Evolutionary conservation across 1,140 invertebrate genomes (phyloP).

Genomic region (Bombus consobrinus): DNA sequence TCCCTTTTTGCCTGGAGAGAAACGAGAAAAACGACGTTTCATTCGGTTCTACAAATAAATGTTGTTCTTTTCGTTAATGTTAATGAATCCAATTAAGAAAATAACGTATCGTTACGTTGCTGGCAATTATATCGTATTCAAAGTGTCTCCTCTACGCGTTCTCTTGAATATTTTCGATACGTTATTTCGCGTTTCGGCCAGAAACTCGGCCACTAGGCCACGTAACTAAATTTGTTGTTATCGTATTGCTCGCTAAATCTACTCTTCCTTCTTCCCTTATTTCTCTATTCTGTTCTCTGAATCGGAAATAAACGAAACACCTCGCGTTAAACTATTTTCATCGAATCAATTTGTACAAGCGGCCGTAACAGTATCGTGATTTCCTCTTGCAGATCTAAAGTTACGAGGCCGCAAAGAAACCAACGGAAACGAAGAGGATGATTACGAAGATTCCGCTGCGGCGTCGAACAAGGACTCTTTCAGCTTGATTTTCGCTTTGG

Average conservation of each 20-base stretch:
- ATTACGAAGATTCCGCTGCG: slow-evolving; percentile 76
- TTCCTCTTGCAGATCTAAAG: slow-evolving; percentile 73
- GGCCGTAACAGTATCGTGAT: not conserved
- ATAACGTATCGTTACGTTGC: too few species aligned
- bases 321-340: not conserved
- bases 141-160: not conserved
- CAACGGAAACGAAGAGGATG: slow-evolving; percentile 72
- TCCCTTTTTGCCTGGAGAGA: too few species aligned
- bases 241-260: too few species aligned
- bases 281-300: too few species aligned
- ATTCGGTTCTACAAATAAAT: too few species aligned
- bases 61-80: not conserved
- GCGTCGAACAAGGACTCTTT: slow-evolving; percentile 58
- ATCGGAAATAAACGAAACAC: too few species aligned
- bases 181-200: too few species aligned
- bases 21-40: too few species aligned
- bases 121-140: not conserved
- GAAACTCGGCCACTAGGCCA: too few species aligned
- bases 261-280: too few species aligned
- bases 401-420: slow-evolving; percentile 75
- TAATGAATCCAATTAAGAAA: not conserved
- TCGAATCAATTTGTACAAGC: not conserved
- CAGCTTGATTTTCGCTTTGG: slow-evolving; percentile 51
- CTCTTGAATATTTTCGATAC: too few species aligned
- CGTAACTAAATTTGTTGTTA: too few species aligned